Evolutionary conservation across 1,140 invertebrate species (phyloP).

Genomic region (Temnothorax longispinosus): DNA sequence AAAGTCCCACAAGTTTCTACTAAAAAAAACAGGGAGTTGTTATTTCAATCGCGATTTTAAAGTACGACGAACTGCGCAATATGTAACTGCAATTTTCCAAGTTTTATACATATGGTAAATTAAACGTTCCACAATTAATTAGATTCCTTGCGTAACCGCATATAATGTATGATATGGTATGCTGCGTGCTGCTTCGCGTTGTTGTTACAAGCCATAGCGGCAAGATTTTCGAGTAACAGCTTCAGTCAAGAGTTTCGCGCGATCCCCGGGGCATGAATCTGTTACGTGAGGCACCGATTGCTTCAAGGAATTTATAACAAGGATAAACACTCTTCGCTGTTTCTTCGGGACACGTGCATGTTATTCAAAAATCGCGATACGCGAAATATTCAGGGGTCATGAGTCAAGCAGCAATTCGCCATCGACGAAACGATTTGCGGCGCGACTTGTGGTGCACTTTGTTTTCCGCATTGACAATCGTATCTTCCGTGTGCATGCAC

Average conservation of each 20-base stretch:
- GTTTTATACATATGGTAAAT: neutral
- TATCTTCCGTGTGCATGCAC: neutral
- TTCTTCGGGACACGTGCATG: neutral
- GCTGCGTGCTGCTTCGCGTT: neutral
- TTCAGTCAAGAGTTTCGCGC: conserved; percentile 32
- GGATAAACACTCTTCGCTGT: neutral
- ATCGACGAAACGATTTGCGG: neutral
- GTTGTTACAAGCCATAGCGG: neutral
- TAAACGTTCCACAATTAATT: conserved; percentile 42
- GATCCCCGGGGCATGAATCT: conserved; percentile 4
- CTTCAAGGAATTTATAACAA: conserved; percentile 18
- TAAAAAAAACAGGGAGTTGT: neutral
- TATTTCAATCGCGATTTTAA: neutral
- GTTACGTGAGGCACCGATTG: conserved; percentile 3
- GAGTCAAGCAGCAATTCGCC: conserved; percentile 26
- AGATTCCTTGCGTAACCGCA: conserved; percentile 15
- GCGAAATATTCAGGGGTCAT: conserved; percentile 39
- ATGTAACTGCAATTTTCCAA: conserved; percentile 15
- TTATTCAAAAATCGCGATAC: neutral
- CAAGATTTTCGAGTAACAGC: conserved; percentile 23
- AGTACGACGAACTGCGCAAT: neutral
- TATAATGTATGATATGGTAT: neutral
- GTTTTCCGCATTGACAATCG: conserved; percentile 33
- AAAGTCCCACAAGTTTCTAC: neutral
- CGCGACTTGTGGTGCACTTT: conserved; percentile 1